Conservation (phyloP, 2,888 invertebrate species). For the Leucozona laternaria region DNA sequence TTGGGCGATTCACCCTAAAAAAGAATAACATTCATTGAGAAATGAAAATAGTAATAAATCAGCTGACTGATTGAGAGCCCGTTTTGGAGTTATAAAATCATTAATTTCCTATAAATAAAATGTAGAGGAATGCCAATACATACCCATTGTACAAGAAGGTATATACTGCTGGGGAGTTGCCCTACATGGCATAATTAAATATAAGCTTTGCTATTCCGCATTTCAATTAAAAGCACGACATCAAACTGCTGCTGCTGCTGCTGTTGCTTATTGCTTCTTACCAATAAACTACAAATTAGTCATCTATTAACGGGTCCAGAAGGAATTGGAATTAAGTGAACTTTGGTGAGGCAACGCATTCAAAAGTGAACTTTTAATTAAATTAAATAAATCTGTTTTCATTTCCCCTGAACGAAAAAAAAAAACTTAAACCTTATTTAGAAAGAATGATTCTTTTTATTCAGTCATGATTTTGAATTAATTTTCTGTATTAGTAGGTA, state of each 20-base stretch:
- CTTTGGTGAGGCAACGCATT: neutral
- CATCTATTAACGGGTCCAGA: neutral
- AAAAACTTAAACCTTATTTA: neutral
- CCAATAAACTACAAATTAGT: neutral
- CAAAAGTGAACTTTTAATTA: neutral
- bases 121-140: neutral
- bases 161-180: neutral
- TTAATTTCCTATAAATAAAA: neutral
- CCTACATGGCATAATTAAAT: neutral
- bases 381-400: neutral
- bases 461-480: neutral
- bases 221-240: slow-evolving; percentile 1
- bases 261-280: too few species aligned
- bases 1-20: neutral
- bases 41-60: neutral
- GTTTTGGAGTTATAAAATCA: neutral
- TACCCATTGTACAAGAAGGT: too few species aligned
- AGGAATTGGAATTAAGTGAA: neutral
- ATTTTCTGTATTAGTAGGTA: neutral
- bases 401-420: neutral
- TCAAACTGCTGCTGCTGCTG: neutral
- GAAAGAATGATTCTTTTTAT: neutral
- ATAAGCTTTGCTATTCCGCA: neutral
- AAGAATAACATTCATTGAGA: neutral
- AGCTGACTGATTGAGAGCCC: neutral